phyloP scores from a whole-genome alignment of 2,797 vertebrate genomes.

The Columba guinea region DNA sequence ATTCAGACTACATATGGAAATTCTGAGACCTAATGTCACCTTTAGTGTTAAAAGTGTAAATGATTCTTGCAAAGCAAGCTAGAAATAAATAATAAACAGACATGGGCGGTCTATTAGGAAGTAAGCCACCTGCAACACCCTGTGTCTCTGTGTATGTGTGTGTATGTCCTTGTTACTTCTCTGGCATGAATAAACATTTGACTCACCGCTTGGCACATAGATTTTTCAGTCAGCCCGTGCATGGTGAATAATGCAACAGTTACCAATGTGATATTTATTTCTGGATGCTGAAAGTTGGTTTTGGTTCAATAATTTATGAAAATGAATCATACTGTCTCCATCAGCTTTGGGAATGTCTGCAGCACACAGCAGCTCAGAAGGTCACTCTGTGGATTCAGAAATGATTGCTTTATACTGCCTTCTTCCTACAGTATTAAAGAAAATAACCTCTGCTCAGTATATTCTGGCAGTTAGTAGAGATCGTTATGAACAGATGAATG shows the following conservation, averaged over 20 bases:
- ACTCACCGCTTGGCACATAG: not conserved
- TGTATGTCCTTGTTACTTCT: not conserved
- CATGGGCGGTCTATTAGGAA: not conserved
- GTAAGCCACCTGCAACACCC: not conserved
- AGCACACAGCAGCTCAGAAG: not conserved
- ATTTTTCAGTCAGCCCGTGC: not conserved
- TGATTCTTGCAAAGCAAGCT: not conserved
- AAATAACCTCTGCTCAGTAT: not conserved
- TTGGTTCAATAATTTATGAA: slow-evolving; percentile 63
- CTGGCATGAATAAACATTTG: slow-evolving; percentile 21
- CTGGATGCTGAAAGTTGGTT: not conserved
- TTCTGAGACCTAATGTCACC: not conserved
- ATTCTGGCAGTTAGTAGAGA: not conserved
- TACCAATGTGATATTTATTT: slow-evolving; percentile 25
- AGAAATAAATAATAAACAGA: not conserved
- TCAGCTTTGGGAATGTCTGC: slow-evolving; percentile 15
- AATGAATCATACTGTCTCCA: slow-evolving; percentile 41
- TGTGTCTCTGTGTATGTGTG: not conserved
- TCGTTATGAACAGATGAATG: not conserved
- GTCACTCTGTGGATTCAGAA: not conserved
- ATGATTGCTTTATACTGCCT: not conserved
- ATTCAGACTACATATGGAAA: not conserved
- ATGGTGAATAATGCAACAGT: slow-evolving; percentile 42
- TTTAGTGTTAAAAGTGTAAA: not conserved
- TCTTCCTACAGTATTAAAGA: not conserved